Evolutionary conservation across 2,888 invertebrate genomes (phyloP), one percentile per base, ranked within the genome.

Genomic region (Hypomecis punctinalis): DNA sequence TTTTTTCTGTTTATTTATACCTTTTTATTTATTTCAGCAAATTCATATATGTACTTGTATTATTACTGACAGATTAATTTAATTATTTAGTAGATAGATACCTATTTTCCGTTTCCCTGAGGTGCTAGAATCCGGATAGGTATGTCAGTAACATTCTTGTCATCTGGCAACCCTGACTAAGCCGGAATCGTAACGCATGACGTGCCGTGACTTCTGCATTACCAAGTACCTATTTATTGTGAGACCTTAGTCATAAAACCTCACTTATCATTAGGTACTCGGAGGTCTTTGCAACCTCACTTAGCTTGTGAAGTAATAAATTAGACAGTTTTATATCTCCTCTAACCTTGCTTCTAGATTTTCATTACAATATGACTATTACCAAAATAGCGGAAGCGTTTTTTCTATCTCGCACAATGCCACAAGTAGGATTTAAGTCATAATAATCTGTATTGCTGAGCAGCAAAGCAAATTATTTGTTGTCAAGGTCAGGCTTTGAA

Each of bases 331-430:
- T 58, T 48, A 58, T 45, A 53, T 47, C 5, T 49, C 9, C 54
- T 36, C 11, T 56, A 39, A 37, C 66, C 59, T 62, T 63, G 59
- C 43, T 23, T 39, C 46, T 42, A 62, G 51, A 62, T 52, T 53
- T 58, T 43, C 51, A 46, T 61, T 40, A 58, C n/a, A n/a, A n/a
- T 43, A 42, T 33, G 53, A 36, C 39, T 9, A 48, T 13, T 13
- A 42, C 47, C 53, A 57, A 49, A 59, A 49, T 42, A 61, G 43
- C 61, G 66, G 66, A 66, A 66, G 62, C 43, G 45, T 57, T 56
- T 49, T 45, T 39, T 59, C 40, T 33, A 10, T 53, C 23, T 46
- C 43, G 7, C 23, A 60, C 61, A 65, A 66, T 61, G 61, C 49
- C 43, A 49, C 42, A 33, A 36, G 56, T 55, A 42, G 45, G 49